phyloP scores from a whole-genome alignment of 2,113 vertebrate genomes.

The Peromyscus maniculatus region DNA sequence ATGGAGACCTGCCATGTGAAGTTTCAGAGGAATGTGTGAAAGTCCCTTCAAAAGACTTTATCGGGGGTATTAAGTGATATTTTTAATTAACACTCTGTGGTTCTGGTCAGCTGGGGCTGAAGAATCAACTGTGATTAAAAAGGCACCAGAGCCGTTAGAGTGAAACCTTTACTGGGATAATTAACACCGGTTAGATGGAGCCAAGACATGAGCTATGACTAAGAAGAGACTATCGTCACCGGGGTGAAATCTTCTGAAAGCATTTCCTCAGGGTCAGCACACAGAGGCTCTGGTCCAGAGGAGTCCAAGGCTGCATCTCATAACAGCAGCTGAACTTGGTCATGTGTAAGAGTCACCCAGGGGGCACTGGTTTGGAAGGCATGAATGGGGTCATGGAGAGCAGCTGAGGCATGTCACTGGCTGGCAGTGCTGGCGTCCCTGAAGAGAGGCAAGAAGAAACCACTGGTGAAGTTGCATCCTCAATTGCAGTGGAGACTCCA shows the following conservation, averaged over 20 bases:
- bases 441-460: neutral
- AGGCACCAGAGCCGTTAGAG: neutral
- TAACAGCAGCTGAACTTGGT: neutral
- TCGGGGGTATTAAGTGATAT: neutral
- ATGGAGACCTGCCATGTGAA: neutral
- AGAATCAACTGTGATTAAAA: neutral
- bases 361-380: neutral
- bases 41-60: neutral
- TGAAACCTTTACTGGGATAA: neutral
- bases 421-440: neutral
- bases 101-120: neutral
- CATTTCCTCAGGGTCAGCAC: neutral
- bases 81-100: neutral
- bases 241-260: neutral
- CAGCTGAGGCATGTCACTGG: neutral
- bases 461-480: neutral
- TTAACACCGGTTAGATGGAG: neutral
- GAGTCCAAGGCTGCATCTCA: neutral
- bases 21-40: neutral
- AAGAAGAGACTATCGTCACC: neutral
- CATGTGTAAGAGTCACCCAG: neutral
- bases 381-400: neutral
- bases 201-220: neutral
- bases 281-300: no score
- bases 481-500: neutral